These are phyloP conservation scores for Trichechus manatus DNA, from an alignment of 2,113 vertebrate species.

Conservation along the genomic window DNA sequence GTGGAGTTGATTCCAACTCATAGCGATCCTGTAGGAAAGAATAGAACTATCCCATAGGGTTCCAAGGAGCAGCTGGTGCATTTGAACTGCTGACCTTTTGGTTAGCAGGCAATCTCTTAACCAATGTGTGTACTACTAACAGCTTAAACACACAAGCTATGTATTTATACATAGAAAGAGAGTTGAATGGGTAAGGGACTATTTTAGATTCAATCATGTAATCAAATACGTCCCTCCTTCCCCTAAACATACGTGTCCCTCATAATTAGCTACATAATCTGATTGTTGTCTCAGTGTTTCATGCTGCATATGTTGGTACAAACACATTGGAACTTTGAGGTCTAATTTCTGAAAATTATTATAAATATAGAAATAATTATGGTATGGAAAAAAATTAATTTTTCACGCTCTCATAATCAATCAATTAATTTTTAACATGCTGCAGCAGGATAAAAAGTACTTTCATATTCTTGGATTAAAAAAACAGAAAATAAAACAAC, in stretches of 20 bases:
- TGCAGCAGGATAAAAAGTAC: neutral
- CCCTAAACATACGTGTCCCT: fast-evolving
- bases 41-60: too few species aligned
- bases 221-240: neutral
- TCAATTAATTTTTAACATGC: neutral
- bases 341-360: conserved; percentile 26
- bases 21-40: too few species aligned
- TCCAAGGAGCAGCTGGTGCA: too few species aligned
- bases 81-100: too few species aligned
- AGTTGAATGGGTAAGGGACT: neutral
- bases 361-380: neutral
- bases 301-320: neutral
- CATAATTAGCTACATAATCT: neutral
- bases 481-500: neutral
- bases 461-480: neutral
- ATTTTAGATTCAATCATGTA: neutral
- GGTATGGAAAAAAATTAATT: neutral
- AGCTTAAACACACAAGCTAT: neutral
- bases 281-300: neutral
- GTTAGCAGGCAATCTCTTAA: too few species aligned
- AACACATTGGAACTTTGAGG: neutral
- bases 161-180: neutral
- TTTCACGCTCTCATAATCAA: neutral
- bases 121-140: too few species aligned
- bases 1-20: too few species aligned